Evolutionary conservation across 2,113 vertebrate genomes (phyloP).

Genomic region (Bubo scandiacus): DNA sequence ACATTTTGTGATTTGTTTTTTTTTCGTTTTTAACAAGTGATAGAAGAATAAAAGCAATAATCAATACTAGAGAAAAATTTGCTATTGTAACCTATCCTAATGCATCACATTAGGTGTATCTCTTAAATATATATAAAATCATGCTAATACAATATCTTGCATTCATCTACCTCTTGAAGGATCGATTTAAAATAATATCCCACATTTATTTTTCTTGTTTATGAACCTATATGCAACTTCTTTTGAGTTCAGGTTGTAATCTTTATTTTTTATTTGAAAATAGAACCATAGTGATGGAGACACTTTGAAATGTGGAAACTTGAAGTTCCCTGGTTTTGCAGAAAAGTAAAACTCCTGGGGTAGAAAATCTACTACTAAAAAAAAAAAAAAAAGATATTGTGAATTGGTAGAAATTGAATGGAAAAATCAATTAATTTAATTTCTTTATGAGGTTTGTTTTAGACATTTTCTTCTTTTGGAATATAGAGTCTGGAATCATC

Average conservation of each 20-base stretch:
- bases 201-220: background rate
- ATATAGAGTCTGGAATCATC: background rate
- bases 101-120: accelerated
- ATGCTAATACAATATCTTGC: background rate
- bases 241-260: background rate
- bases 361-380: background rate
- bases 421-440: background rate
- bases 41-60: background rate
- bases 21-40: background rate
- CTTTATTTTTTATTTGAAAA: background rate
- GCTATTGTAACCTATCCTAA: background rate
- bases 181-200: background rate
- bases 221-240: background rate
- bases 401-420: background rate
- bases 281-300: background rate
- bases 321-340: background rate
- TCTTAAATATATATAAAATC: background rate
- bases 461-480: background rate
- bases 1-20: background rate
- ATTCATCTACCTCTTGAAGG: background rate
- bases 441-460: background rate
- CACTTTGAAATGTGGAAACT: background rate
- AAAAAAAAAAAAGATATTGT: background rate
- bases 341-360: background rate
- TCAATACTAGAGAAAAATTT: background rate